Percentiles rank a stretch among this genome's conserved stretches.
Conservation (phyloP, 2,888 invertebrate genomes). For the Drosophila paranaensis region DNA sequence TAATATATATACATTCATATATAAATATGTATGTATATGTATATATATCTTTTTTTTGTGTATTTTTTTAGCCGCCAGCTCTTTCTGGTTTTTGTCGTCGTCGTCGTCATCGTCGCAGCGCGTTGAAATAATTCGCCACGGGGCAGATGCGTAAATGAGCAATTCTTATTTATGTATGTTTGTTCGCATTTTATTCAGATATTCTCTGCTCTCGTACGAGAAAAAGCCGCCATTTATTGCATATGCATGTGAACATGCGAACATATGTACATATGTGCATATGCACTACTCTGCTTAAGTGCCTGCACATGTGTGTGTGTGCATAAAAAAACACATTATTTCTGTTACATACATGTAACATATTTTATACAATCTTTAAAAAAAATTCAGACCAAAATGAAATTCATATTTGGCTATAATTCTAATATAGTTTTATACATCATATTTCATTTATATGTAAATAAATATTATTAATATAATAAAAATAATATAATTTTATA, state of each 20-base stretch:
- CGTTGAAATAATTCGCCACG: constrained; percentile 76
- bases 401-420: too few relatives aligned
- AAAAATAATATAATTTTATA: not conserved
- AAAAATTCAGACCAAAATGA: too few relatives aligned
- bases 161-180: constrained; percentile 68
- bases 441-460: not conserved
- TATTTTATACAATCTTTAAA: not conserved
- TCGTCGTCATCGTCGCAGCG: constrained; percentile 48
- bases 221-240: constrained; percentile 48
- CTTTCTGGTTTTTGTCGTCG: constrained; percentile 4
- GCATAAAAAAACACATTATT: not conserved
- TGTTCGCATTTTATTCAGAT: constrained; percentile 44
- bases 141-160: constrained; percentile 74
- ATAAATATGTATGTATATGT: constrained; percentile 15
- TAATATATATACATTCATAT: constrained; percentile 34
- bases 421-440: not conserved
- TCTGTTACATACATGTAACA: not conserved
- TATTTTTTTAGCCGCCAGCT: constrained; percentile 38
- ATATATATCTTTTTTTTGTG: not conserved
- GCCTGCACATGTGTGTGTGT: constrained; percentile 8
- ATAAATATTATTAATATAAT: not conserved
- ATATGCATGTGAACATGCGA: constrained; percentile 8
- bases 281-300: not conserved
- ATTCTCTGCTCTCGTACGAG: constrained; percentile 8
- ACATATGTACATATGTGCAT: constrained; percentile 6